Evolutionary conservation across 2,113 vertebrate species (phyloP).

Genomic region (Sardina pilchardus): DNA sequence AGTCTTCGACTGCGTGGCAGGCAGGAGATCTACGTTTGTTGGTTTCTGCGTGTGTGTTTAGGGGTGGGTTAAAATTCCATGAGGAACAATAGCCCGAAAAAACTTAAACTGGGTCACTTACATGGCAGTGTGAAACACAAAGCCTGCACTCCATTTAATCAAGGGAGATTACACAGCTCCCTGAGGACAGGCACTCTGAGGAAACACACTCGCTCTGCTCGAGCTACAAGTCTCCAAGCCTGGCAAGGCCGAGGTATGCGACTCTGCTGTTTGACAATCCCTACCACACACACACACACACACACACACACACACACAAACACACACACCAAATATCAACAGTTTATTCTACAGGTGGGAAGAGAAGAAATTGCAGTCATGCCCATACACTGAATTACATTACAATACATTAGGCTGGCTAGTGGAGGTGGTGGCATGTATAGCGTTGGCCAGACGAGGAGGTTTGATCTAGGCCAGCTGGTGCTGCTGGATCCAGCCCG

Average conservation of each 20-base stretch:
- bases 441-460: not conserved
- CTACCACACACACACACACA: slow-evolving; percentile 11
- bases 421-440: not conserved
- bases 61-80: slow-evolving; percentile 30
- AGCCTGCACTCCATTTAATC: slow-evolving; percentile 47
- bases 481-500: not conserved
- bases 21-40: not conserved
- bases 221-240: slow-evolving; percentile 7
- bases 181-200: slow-evolving; percentile 23
- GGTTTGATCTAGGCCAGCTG: slow-evolving; percentile 5
- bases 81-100: slow-evolving; percentile 45
- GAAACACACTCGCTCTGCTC: slow-evolving; percentile 19
- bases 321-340: not conserved
- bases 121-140: slow-evolving; percentile 52
- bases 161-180: slow-evolving; percentile 40
- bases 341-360: slow-evolving; percentile 11
- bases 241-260: not conserved
- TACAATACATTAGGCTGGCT: not conserved
- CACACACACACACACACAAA: slow-evolving; percentile 13
- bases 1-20: not conserved
- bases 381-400: not conserved
- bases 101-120: slow-evolving; percentile 57
- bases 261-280: not conserved
- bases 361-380: not conserved
- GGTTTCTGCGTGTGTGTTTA: slow-evolving; percentile 14